A percentile compares a stretch with the other conserved stretches of the same genome.
phyloP scores from a whole-genome alignment of 2,113 vertebrate genomes.

The Lepidothrix coronata region DNA sequence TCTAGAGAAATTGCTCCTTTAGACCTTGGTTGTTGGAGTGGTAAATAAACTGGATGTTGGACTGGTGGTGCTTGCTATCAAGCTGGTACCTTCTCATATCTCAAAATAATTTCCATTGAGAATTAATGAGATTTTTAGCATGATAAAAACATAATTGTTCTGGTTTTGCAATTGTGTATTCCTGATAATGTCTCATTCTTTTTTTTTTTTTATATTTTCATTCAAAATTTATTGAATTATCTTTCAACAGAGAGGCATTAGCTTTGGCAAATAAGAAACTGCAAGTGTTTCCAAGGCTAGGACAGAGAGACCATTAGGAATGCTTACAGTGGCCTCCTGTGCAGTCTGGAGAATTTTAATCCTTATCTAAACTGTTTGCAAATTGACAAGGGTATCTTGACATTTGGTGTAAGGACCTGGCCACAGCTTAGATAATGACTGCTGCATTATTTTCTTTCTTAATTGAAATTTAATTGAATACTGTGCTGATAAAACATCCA shows the following conservation, averaged over 20 bases:
- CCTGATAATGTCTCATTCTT: not conserved
- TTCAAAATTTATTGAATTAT: not conserved
- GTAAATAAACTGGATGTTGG: not conserved
- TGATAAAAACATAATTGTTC: not conserved
- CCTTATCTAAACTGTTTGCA: not conserved
- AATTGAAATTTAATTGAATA: constrained; percentile 63
- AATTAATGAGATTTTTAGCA: not conserved
- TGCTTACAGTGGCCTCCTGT: not conserved
- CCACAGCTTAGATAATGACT: constrained; percentile 1
- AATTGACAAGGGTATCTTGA: constrained; percentile 32
- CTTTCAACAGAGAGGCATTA: not conserved
- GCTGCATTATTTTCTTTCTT: constrained; percentile 38
- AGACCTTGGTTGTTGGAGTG: not conserved
- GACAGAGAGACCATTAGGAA: not conserved
- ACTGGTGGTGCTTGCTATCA: not conserved
- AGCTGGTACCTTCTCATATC: not conserved
- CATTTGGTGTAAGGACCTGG: constrained; percentile 4
- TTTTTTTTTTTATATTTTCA: not conserved
- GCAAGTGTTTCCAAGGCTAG: not conserved
- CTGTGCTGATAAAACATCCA: not conserved
- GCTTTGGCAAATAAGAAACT: not conserved
- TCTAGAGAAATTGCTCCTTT: not conserved
- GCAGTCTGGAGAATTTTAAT: not conserved
- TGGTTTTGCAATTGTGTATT: not conserved
- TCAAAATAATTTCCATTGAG: not conserved